Evolutionary conservation across 1,140 invertebrate genomes (phyloP), one percentile per base, ranked within the genome.

Genomic region (Lepidurus packardi): DNA sequence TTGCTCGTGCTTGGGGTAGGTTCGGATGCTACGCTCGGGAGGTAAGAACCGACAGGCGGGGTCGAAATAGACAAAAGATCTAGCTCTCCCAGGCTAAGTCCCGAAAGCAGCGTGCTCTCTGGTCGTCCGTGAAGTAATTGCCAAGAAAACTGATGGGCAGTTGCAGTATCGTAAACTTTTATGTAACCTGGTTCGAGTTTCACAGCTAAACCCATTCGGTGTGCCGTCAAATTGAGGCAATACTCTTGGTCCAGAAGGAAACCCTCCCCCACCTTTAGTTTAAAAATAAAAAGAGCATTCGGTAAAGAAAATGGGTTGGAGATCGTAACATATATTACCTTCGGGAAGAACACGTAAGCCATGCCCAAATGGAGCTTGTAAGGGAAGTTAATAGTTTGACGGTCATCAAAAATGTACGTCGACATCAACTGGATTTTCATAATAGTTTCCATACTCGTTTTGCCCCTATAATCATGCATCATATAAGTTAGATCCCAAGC

Each of bases 381-480:
- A 9, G 53, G 53, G 10, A 65, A 65, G 8, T 65, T 21, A 5
- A 65, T 16, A 0, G 53, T 16, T 16, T 65, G 53, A 65, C 53
- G 53, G 53, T 65, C 53, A 21, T 65, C 53, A 65, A 65, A 65
- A 65, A 65, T 16, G 53, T 65, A 65, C 5, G 53, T 65, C 13
- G 53, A 65, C 53, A 65, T 65, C 53, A 65, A 65, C 53, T 65
- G 53, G 53, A 65, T 65, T 65, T 65, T 21, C 53, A 65, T 16
- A 16, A 65, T 21, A n/a, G 21, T 65, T 9, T 65, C 53, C 21
- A 1, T 9, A 21, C 53, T 65, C 13, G 21, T 21, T 7, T 65
- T 65, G 13, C 21, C 53, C 53, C 53, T 65, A 65, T 21, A 65
- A 65, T 16, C 16, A 65, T 9, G 1, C 9, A 9, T 34, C 34